Evolutionary conservation across 2,888 invertebrate species (phyloP).

Genomic region (Rapana venosa): DNA sequence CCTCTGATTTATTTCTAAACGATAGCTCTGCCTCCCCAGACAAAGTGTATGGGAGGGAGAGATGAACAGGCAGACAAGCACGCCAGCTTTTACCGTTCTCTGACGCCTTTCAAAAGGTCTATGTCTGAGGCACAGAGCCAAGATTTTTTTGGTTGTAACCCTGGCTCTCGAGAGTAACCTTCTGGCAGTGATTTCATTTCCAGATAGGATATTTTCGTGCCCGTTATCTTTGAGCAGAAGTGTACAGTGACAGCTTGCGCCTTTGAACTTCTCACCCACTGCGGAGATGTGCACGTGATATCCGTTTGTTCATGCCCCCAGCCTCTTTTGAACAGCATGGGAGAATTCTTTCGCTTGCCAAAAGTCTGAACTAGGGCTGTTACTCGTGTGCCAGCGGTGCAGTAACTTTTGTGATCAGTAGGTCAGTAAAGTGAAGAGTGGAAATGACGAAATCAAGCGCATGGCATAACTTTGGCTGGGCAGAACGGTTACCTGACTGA

Average conservation of each 20-base stretch:
- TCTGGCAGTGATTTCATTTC: background rate
- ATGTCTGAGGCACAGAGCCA: background rate
- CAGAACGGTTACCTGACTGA: no score
- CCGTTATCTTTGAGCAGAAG: background rate
- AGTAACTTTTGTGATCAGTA: no score
- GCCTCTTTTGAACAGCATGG: no score
- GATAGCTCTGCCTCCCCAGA: no score
- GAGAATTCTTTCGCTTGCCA: no score
- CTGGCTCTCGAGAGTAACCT: background rate
- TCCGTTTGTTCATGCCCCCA: no score
- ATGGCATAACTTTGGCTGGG: no score
- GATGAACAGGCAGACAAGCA: background rate
- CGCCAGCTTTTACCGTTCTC: background rate
- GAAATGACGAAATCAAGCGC: no score
- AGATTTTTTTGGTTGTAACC: background rate
- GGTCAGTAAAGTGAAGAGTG: no score
- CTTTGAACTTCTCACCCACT: constrained; percentile 12
- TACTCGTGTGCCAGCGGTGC: no score
- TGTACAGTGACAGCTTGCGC: background rate
- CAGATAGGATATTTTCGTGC: background rate
- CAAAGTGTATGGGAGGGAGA: background rate
- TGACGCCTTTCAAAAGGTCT: background rate
- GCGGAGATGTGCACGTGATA: background rate
- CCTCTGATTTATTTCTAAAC: no score
- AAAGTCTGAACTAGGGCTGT: no score